Conservation (phyloP, 2,888 invertebrate species). For the Euspilapteryx auroguttella region DNA sequence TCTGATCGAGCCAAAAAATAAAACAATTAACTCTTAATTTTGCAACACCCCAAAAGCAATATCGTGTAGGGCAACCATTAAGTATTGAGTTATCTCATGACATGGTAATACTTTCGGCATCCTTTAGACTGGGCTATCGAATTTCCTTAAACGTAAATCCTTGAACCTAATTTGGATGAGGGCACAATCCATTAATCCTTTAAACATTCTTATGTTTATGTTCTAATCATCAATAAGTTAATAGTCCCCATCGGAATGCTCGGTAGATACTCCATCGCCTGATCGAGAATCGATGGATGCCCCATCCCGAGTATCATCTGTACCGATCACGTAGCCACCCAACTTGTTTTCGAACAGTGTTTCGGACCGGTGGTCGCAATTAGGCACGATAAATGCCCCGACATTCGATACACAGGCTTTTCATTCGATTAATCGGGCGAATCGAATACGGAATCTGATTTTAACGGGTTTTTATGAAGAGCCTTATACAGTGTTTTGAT, state of each 20-base stretch:
- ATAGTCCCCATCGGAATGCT: too few species aligned
- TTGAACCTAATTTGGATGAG: too few species aligned
- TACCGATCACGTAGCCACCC: slow-evolving; percentile 33
- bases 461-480: slow-evolving; percentile 41
- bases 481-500: slow-evolving; percentile 26
- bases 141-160: too few species aligned
- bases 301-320: slow-evolving; percentile 16
- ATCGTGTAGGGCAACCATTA: slow-evolving; percentile 26
- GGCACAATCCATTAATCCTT: too few species aligned
- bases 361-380: slow-evolving; percentile 47
- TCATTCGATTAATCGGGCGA: slow-evolving; percentile 43
- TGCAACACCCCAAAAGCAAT: slow-evolving; percentile 26
- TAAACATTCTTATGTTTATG: too few species aligned
- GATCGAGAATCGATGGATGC: neutral
- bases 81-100: slow-evolving; percentile 19
- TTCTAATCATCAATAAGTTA: too few species aligned
- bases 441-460: slow-evolving; percentile 37
- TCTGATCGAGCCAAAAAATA: slow-evolving; percentile 15
- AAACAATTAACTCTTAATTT: slow-evolving; percentile 30
- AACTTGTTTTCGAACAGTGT: slow-evolving; percentile 26
- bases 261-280: too few species aligned
- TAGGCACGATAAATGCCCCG: slow-evolving; percentile 50
- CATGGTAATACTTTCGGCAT: slow-evolving; percentile 14
- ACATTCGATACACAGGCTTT: slow-evolving; percentile 36
- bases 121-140: slow-evolving; percentile 9